Conservation (phyloP, 2,888 invertebrate species). For the Agrochola macilenta region DNA sequence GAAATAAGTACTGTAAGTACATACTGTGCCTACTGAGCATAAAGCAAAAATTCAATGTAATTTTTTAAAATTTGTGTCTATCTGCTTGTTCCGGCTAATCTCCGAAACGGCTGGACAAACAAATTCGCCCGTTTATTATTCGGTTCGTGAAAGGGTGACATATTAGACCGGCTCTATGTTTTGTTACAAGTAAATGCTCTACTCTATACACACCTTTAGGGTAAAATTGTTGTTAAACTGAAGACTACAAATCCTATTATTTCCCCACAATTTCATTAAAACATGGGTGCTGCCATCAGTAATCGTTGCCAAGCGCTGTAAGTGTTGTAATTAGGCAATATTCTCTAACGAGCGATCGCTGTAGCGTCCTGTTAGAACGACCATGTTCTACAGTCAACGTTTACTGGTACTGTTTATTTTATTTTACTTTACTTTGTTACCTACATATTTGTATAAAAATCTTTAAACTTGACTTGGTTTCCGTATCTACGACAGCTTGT, state of each 20-base stretch:
- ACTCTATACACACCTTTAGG: background rate
- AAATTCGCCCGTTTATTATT: too few species aligned
- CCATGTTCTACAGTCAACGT: slow-evolving; percentile 22
- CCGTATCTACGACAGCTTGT: too few species aligned
- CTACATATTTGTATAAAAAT: too few species aligned
- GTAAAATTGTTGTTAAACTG: slow-evolving; percentile 11
- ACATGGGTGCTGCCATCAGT: slow-evolving; percentile 42
- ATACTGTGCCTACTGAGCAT: too few species aligned
- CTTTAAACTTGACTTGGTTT: too few species aligned
- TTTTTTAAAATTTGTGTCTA: too few species aligned
- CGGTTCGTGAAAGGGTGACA: background rate
- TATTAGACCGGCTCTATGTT: background rate
- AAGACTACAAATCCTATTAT: slow-evolving; percentile 30
- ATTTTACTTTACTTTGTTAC: too few species aligned
- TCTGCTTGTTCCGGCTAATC: too few species aligned
- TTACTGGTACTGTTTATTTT: background rate
- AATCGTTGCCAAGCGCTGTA: slow-evolving; percentile 19
- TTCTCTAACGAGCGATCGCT: slow-evolving; percentile 45
- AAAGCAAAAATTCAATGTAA: too few species aligned
- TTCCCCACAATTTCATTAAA: slow-evolving; percentile 31
- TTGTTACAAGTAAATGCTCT: background rate
- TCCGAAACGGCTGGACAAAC: too few species aligned
- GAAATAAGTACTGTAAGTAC: too few species aligned
- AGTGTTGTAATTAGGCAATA: slow-evolving; percentile 50
- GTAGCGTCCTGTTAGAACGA: slow-evolving; percentile 18